phyloP scores from a whole-genome alignment of 2,888 invertebrate species.

The Lottia scabra region DNA sequence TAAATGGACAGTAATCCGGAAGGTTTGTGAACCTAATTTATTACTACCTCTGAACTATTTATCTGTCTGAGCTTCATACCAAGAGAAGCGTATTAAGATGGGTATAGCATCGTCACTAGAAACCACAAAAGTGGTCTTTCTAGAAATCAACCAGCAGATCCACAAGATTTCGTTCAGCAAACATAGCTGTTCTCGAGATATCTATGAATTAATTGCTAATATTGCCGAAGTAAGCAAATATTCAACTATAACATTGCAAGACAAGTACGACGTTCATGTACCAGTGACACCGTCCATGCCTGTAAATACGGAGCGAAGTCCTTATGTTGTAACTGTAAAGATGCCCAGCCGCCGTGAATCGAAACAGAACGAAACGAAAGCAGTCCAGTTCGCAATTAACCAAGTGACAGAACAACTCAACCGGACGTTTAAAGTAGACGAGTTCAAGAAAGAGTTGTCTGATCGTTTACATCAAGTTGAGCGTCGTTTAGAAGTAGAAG shows the following conservation, averaged over 20 bases:
- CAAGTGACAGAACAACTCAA: constrained; percentile 64
- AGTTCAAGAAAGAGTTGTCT: no score
- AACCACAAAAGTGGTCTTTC: constrained; percentile 46
- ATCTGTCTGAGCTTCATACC: no score
- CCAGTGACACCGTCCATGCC: constrained; percentile 64
- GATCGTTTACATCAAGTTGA: no score
- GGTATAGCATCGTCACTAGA: constrained; percentile 63
- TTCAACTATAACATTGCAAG: constrained; percentile 50
- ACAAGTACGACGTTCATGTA: constrained; percentile 57
- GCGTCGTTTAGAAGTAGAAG: constrained; percentile 57
- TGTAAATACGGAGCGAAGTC: constrained; percentile 38
- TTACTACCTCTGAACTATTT: no score
- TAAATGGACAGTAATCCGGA: no score
- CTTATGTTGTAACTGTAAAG: no score
- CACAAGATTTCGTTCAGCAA: constrained; percentile 65
- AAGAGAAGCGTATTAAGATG: constrained; percentile 34
- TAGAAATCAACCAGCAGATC: constrained; percentile 58
- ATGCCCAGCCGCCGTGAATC: no score
- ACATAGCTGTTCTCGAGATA: constrained; percentile 60
- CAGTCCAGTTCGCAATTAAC: constrained; percentile 55
- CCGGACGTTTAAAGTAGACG: constrained; percentile 42
- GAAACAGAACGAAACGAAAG: constrained; percentile 45
- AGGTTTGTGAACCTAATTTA: no score
- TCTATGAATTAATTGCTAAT: constrained; percentile 62
- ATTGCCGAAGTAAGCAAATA: constrained; percentile 62